Evolutionary conservation across 1,140 invertebrate genomes (phyloP).

Genomic region (Dermatophagoides farinae): DNA sequence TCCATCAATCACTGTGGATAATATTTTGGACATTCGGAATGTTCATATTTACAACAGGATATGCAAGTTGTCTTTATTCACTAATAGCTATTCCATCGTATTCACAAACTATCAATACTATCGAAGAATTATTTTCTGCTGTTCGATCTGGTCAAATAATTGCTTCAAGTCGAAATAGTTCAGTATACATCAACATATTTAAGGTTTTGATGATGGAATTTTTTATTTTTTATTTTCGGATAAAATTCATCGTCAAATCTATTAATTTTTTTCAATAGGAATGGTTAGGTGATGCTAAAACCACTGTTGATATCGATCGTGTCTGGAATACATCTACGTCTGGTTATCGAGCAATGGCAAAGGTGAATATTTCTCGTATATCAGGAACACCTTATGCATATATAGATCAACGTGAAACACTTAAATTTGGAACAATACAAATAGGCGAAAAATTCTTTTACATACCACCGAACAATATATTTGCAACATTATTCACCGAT

Average conservation of each 20-base stretch:
- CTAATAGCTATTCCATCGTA: constrained; percentile 2
- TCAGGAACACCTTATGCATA: not conserved
- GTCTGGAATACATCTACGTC: not conserved
- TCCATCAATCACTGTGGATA: not conserved
- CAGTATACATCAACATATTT: constrained; percentile 5
- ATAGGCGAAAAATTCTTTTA: not conserved
- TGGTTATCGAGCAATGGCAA: not conserved
- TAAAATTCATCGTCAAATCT: not conserved
- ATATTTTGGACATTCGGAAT: constrained; percentile 7
- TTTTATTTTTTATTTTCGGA: not conserved
- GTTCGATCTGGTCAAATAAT: not conserved
- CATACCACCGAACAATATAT: not conserved
- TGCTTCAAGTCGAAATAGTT: constrained; percentile 1
- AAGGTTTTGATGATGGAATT: not conserved
- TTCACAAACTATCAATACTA: constrained; percentile 4
- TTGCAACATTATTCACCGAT: not conserved
- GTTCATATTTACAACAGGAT: constrained; percentile 8
- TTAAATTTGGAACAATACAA: not conserved
- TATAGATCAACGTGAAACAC: not conserved
- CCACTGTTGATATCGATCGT: not conserved
- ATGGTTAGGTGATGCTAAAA: not conserved
- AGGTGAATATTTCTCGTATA: not conserved
- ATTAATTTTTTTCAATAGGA: not conserved
- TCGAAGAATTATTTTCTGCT: not conserved
- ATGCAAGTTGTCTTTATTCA: constrained; percentile 10